Evolutionary conservation across 1,140 invertebrate genomes (phyloP), one percentile per base, ranked within the genome.

Genomic region (Drosophila trapezifrons): DNA sequence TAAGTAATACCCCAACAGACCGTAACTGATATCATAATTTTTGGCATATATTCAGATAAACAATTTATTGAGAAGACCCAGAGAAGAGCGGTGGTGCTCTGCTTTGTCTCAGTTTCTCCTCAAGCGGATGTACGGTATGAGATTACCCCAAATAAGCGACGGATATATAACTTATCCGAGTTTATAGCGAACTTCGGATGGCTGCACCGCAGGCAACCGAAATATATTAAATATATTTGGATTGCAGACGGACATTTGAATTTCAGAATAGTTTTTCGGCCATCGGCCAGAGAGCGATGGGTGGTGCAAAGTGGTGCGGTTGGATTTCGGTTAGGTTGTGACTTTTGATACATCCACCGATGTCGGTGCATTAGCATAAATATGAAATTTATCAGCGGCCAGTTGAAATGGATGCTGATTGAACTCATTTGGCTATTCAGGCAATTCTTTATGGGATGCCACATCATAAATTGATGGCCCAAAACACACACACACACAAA

Each of bases 381-480:
- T 87, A 87, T 87, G 79, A 87, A 87, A 87, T 87, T 87, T 87
- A 89, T 87, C 83, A 87, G 81, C 76, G 71, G 51, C 60, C 73
- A 51, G 51, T 62, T 75, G 78, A 59, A 87, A 89, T 89, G 84
- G 80, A 89, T 89, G 80, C 77, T 84, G 85, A 84, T 89, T 89
- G 85, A 83, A 89, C 84, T 89, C 80, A 87, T 89, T 87, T 87
- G 70, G 77, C 77, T 82, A 86, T 82, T 87, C 76, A 80, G 69
- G 76, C 74, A 52, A 77, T 84, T 84, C 75, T 85, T 80, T 84
- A 85, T 85, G 82, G 73, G 66, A 66, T 74, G 77, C 62, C 77
- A 85, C 63, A 85, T 80, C 62, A 78, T 76, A 87, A 60, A 77
- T 67, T 70, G 42, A 87, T 49, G 70, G 51, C 51, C 51, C 51